These are phyloP conservation scores for Salvelinus alpinus DNA, from an alignment of 2,113 vertebrate genomes.

Conservation along the genomic window DNA sequence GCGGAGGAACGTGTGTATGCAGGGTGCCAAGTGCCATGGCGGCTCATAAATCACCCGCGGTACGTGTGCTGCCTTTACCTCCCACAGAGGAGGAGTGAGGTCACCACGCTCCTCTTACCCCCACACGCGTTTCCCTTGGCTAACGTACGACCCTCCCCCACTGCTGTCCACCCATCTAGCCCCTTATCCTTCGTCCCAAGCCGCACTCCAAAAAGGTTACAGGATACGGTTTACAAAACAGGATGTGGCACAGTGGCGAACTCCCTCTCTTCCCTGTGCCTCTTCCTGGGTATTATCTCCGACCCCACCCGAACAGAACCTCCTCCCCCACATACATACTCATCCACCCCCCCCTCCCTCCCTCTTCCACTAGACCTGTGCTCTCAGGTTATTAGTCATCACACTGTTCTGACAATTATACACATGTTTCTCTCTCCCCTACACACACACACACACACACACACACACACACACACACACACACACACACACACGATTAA, in stretches of 20 bases:
- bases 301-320: background rate
- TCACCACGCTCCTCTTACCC: background rate
- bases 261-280: conserved; percentile 4
- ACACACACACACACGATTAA: too few relatives aligned
- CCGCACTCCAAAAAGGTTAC: background rate
- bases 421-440: too few relatives aligned
- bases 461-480: too few relatives aligned
- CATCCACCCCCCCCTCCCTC: background rate
- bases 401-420: too few relatives aligned
- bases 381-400: background rate
- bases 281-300: conserved; percentile 5
- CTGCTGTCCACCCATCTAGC: background rate
- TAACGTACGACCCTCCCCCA: background rate
- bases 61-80: background rate
- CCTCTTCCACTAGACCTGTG: background rate
- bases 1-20: background rate
- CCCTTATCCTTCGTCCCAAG: background rate
- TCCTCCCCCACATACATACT: background rate
- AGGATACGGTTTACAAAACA: conserved; percentile 5
- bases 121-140: background rate
- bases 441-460: too few relatives aligned
- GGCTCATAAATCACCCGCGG: background rate
- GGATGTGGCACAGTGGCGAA: background rate
- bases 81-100: background rate
- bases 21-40: background rate